A percentile compares a stretch with the other conserved stretches of the same genome.
These are phyloP conservation scores for Phymorhynchus buccinoides DNA, from an alignment of 1,140 invertebrate species.

Conservation along the genomic window DNA sequence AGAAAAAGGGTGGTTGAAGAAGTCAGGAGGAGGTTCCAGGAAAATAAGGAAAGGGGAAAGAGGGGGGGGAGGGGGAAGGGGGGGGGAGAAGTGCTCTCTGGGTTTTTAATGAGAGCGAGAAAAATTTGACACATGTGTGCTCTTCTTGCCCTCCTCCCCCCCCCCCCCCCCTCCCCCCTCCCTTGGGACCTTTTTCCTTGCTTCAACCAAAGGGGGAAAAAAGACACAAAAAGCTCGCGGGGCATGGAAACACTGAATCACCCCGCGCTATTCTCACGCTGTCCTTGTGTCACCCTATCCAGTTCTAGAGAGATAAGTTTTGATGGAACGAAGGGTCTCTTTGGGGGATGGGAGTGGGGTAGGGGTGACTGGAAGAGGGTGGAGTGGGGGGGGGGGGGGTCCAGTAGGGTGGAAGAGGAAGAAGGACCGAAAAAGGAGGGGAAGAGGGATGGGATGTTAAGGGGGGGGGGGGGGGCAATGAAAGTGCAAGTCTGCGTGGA, in stretches of 20 bases:
- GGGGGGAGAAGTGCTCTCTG: background rate
- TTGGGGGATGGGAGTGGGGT: background rate
- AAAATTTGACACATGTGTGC: constrained; percentile 21
- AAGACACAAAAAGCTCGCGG: background rate
- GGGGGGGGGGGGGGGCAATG: background rate
- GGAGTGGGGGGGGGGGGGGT: background rate
- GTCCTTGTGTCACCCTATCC: background rate
- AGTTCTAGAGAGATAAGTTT: background rate
- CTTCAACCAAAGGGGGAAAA: background rate
- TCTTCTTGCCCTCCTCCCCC: too few species aligned
- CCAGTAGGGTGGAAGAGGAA: background rate
- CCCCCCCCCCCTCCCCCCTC: too few species aligned
- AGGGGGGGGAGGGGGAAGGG: background rate
- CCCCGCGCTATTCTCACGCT: background rate
- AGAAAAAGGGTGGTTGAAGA: background rate
- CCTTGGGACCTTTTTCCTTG: background rate
- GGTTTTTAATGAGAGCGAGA: constrained; percentile 9
- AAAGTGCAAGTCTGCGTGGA: background rate
- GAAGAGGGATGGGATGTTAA: background rate
- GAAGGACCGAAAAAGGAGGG: background rate
- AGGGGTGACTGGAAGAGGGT: background rate
- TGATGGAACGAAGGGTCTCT: constrained; percentile 19
- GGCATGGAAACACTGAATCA: background rate
- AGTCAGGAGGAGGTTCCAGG: background rate
- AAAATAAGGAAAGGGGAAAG: too few species aligned